Evolutionary conservation across 2,113 vertebrate species (phyloP).

Genomic region (Mus pahari): DNA sequence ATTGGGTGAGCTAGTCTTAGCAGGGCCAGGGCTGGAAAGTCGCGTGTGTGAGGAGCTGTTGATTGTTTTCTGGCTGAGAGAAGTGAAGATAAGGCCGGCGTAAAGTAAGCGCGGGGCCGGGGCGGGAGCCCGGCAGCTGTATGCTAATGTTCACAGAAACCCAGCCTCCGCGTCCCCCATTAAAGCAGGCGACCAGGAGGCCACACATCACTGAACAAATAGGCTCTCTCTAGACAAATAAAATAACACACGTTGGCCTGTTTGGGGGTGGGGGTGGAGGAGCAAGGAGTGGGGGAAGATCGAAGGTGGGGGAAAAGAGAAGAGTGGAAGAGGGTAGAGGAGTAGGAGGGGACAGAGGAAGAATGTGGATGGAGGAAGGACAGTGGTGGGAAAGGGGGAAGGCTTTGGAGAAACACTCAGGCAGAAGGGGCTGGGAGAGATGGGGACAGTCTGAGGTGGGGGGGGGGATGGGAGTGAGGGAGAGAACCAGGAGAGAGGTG

Average conservation of each 20-base stretch:
- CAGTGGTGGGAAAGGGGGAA: too few relatives aligned
- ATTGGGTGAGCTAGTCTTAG: neutral
- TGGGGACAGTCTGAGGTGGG: neutral
- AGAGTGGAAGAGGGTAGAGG: neutral
- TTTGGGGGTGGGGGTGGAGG: neutral
- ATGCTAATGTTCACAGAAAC: conserved; percentile 93
- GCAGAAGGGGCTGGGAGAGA: neutral
- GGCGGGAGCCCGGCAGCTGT: conserved; percentile 91
- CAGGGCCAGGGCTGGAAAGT: conserved; percentile 43
- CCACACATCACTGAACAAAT: conserved; percentile 94
- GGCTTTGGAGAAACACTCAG: neutral
- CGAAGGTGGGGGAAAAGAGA: neutral
- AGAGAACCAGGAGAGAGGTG: neutral
- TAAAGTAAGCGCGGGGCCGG: conserved; percentile 79
- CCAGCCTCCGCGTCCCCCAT: conserved; percentile 81
- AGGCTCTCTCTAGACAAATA: conserved; percentile 87
- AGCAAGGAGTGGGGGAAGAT: neutral
- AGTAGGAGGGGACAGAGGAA: neutral
- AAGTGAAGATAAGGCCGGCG: conserved; percentile 81
- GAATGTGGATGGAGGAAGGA: too few relatives aligned
- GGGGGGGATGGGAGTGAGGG: neutral
- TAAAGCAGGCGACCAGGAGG: conserved; percentile 85
- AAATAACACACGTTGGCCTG: conserved; percentile 82
- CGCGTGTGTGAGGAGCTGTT: conserved; percentile 73
- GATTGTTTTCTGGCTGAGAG: conserved; percentile 83